phyloP scores from a whole-genome alignment of 2,888 invertebrate genomes.

The Drosophila robusta region DNA sequence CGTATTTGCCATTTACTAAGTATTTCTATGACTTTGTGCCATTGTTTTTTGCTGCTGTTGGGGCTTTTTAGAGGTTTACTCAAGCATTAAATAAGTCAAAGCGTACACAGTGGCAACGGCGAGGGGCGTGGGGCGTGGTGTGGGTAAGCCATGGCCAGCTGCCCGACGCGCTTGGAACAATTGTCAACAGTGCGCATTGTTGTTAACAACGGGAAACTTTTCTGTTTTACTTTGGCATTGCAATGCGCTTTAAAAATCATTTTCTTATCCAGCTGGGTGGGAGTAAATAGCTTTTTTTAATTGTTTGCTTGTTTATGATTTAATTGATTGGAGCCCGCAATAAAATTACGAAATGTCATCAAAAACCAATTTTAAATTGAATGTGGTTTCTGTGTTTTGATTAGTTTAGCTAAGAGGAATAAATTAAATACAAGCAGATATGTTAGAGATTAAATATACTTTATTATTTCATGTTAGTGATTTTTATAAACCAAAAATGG shows the following conservation, averaged over 20 bases:
- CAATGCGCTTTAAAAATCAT: slow-evolving; percentile 59
- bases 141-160: slow-evolving; percentile 38
- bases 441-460: too few species aligned
- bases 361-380: slow-evolving; percentile 1
- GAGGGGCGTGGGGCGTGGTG: slow-evolving; percentile 4
- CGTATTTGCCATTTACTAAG: slow-evolving; percentile 75
- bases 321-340: slow-evolving; percentile 17
- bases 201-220: slow-evolving; percentile 69
- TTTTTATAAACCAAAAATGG: too few species aligned
- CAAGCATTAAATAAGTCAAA: slow-evolving; percentile 80
- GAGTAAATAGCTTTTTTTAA: slow-evolving; percentile 47
- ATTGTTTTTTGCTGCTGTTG: slow-evolving; percentile 63
- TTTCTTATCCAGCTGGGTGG: slow-evolving; percentile 52
- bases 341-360: slow-evolving; percentile 6
- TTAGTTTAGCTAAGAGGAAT: neutral
- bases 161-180: slow-evolving; percentile 55
- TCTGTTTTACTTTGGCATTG: slow-evolving; percentile 53
- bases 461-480: too few species aligned
- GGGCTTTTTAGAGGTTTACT: slow-evolving; percentile 71
- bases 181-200: slow-evolving; percentile 75
- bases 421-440: too few species aligned
- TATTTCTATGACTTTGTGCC: slow-evolving; percentile 68
- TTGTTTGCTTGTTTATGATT: slow-evolving; percentile 7
- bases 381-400: neutral
- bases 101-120: slow-evolving; percentile 37